Percentiles rank a stretch among this genome's conserved stretches.
Conservation (phyloP, 2,113 vertebrate species). For the Nibea albiflora region DNA sequence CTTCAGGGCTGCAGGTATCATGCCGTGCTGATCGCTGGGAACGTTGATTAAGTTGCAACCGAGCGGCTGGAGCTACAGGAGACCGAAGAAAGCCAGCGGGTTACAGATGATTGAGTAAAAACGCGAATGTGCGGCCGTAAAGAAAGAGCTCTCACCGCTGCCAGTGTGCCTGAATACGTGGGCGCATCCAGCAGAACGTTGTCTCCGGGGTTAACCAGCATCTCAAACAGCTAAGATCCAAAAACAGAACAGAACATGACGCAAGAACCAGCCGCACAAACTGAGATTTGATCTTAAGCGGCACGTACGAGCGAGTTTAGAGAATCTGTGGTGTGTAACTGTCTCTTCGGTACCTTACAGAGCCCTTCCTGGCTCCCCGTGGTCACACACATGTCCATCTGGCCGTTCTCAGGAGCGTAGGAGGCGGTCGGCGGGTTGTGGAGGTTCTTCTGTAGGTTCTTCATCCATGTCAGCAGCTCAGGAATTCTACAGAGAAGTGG, state of each 20-base stretch:
- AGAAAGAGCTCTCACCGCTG: constrained; percentile 83
- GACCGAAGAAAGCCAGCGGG: no score
- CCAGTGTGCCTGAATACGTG: constrained; percentile 90
- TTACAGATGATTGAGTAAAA: fast-evolving
- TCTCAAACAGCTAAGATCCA: constrained; percentile 91
- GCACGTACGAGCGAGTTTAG: not conserved
- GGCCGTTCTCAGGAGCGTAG: constrained; percentile 84
- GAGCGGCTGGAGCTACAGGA: constrained; percentile 89
- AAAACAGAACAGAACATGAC: constrained; percentile 1
- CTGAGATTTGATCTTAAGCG: not conserved
- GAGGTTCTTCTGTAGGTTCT: constrained; percentile 88
- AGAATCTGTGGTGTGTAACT: not conserved
- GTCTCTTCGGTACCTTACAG: constrained; percentile 85
- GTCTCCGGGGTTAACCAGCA: constrained; percentile 94
- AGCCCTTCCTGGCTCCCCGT: constrained; percentile 94
- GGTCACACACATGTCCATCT: constrained; percentile 95
- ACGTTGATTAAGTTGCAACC: constrained; percentile 92
- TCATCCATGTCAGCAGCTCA: constrained; percentile 93
- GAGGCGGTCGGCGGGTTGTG: constrained; percentile 89
- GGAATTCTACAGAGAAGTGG: constrained; percentile 85
- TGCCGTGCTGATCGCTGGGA: constrained; percentile 90
- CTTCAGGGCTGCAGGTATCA: constrained; percentile 88
- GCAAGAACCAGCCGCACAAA: not conserved
- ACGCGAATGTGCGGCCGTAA: not conserved
- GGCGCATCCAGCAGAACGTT: constrained; percentile 91